A percentile compares a stretch with the other conserved stretches of the same genome.
phyloP scores from a whole-genome alignment of 1,140 invertebrate genomes.

The Bombus impatiens region DNA sequence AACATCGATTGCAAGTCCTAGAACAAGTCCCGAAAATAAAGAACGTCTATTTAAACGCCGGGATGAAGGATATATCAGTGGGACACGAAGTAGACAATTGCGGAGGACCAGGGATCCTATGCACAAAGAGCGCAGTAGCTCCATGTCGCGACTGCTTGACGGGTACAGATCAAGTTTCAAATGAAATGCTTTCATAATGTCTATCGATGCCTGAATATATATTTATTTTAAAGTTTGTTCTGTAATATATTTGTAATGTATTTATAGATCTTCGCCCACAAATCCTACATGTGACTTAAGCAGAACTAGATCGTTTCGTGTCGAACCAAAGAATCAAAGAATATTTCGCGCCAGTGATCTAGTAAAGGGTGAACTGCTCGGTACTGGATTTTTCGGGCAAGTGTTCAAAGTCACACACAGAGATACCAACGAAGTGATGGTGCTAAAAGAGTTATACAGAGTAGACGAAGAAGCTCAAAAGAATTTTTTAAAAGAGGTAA shows the following conservation, averaged over 20 bases:
- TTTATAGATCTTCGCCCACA: conserved; percentile 78
- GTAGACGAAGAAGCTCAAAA: conserved; percentile 97
- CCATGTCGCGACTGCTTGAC: conserved; percentile 92
- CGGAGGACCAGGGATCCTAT: conserved; percentile 81
- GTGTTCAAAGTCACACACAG: conserved; percentile 95
- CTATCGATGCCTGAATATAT: neutral
- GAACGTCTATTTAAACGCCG: conserved; percentile 87
- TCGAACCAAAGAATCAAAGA: conserved; percentile 90
- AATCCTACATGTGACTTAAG: conserved; percentile 87
- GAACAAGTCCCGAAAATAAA: conserved; percentile 82
- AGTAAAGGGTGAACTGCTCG: conserved; percentile 93
- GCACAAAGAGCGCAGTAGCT: conserved; percentile 92
- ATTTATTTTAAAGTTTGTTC: neutral
- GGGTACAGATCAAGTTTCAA: conserved; percentile 80
- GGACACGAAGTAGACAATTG: conserved; percentile 83
- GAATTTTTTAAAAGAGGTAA: conserved; percentile 96
- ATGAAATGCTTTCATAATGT: neutral
- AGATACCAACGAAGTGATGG: conserved; percentile 96
- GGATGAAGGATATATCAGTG: conserved; percentile 85
- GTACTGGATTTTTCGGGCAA: conserved; percentile 96
- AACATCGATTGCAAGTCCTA: conserved; percentile 76
- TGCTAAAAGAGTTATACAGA: conserved; percentile 95
- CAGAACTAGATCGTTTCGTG: conserved; percentile 93
- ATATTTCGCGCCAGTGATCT: conserved; percentile 95
- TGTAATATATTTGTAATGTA: conserved; percentile 18